Percentiles rank a stretch among this genome's conserved stretches.
These are phyloP conservation scores for Brachionus rotundiformis DNA, from an alignment of 1,140 invertebrate species.

Conservation along the genomic window DNA sequence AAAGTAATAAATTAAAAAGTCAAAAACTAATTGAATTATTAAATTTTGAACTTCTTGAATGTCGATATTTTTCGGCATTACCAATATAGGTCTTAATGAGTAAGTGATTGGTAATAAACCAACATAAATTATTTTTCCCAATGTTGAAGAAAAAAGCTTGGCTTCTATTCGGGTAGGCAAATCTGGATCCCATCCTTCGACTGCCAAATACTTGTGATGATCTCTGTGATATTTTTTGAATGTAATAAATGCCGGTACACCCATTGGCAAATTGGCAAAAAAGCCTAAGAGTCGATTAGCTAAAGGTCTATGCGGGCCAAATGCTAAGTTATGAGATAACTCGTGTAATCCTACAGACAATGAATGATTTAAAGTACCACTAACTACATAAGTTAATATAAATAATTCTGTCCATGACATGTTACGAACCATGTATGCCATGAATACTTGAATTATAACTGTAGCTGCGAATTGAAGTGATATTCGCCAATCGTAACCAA, in stretches of 20 bases:
- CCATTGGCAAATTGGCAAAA: constrained; percentile 62
- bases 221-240: constrained; percentile 64
- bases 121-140: constrained; percentile 90
- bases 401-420: constrained; percentile 37
- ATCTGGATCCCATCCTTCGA: constrained; percentile 90
- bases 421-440: constrained; percentile 55
- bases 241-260: constrained; percentile 62
- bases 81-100: constrained; percentile 82
- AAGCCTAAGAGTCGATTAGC: constrained; percentile 60
- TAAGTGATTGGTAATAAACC: constrained; percentile 94
- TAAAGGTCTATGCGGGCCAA: constrained; percentile 58
- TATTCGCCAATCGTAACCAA: constrained; percentile 61
- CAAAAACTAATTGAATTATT: constrained; percentile 81
- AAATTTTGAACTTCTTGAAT: constrained; percentile 78
- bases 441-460: constrained; percentile 54
- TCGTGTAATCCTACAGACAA: constrained; percentile 63
- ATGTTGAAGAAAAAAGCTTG: constrained; percentile 84
- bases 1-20: constrained; percentile 75
- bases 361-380: constrained; percentile 62
- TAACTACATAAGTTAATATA: constrained; percentile 56
- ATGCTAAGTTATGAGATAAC: constrained; percentile 62
- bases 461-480: constrained; percentile 58
- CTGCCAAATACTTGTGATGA: constrained; percentile 79
- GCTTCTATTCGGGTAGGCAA: constrained; percentile 90
- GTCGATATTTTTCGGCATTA: constrained; percentile 82